Evolutionary conservation across 1,140 invertebrate genomes (phyloP).

Genomic region (Drosophila leontia): DNA sequence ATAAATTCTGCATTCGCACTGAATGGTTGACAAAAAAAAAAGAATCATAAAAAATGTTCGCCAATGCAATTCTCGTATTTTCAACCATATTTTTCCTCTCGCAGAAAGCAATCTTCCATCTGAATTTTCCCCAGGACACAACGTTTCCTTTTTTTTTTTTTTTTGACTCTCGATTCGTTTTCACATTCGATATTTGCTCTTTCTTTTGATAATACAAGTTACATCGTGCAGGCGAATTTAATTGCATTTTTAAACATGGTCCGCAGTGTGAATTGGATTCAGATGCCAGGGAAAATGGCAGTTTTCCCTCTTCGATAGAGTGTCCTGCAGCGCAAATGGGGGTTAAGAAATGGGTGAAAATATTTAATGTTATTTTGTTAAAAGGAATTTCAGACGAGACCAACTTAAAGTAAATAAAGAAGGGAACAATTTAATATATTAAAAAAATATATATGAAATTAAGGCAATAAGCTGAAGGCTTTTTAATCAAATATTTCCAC

Average conservation of each 20-base stretch:
- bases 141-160: background rate
- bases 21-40: conserved; percentile 21
- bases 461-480: background rate
- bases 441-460: background rate
- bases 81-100: conserved; percentile 28
- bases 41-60: conserved; percentile 19
- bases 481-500: background rate
- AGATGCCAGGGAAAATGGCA: background rate
- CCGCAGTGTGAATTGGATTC: background rate
- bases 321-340: background rate
- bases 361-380: background rate
- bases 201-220: conserved; percentile 26
- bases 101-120: conserved; percentile 12
- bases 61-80: conserved; percentile 29
- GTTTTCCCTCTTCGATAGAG: background rate
- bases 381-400: background rate
- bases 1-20: conserved; percentile 46
- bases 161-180: background rate
- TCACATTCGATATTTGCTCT: conserved; percentile 13
- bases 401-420: background rate
- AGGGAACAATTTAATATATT: background rate
- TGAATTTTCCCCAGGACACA: conserved; percentile 10
- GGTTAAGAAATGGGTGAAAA: background rate
- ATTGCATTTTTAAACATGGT: conserved; percentile 42
- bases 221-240: conserved; percentile 34